These are phyloP conservation scores for Lophius piscatorius DNA, from an alignment of 2,113 vertebrate genomes.

Conservation along the genomic window DNA sequence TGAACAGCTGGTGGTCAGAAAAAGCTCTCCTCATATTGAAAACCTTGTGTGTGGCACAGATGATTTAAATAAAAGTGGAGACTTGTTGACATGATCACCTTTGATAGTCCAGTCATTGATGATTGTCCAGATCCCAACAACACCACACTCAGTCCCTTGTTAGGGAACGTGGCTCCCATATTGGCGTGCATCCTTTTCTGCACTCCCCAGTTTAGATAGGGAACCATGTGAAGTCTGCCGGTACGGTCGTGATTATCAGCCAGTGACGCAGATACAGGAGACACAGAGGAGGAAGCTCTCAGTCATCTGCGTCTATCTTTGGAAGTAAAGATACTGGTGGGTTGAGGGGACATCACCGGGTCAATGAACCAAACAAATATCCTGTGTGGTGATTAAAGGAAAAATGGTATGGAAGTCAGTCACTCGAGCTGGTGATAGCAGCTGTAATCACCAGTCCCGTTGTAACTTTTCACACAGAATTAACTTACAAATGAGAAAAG, in stretches of 20 bases:
- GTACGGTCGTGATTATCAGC: conserved; percentile 68
- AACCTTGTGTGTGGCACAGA: conserved; percentile 7
- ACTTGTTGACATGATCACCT: conserved; percentile 46
- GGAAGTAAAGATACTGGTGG: conserved; percentile 59
- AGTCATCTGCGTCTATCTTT: conserved; percentile 65
- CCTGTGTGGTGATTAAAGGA: conserved; percentile 43
- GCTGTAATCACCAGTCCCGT: neutral
- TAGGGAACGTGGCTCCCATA: conserved; percentile 27
- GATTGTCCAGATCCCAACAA: conserved; percentile 45
- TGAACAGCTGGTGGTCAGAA: neutral
- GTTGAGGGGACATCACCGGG: conserved; percentile 11
- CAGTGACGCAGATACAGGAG: conserved; percentile 54
- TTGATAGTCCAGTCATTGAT: conserved; percentile 36
- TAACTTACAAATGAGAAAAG: neutral
- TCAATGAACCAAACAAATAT: conserved; percentile 27
- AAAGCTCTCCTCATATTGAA: neutral
- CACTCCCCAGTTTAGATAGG: conserved; percentile 59
- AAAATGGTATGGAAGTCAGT: conserved; percentile 15
- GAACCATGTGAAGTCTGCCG: conserved; percentile 63
- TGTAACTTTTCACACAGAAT: neutral
- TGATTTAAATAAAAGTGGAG: conserved; percentile 18
- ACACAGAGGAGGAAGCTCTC: conserved; percentile 60
- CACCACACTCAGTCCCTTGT: conserved; percentile 34
- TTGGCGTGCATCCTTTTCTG: conserved; percentile 50
- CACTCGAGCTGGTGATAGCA: conserved; percentile 13